These are phyloP conservation scores for Achroia grisella DNA, from an alignment of 1,140 invertebrate species.

Conservation along the genomic window DNA sequence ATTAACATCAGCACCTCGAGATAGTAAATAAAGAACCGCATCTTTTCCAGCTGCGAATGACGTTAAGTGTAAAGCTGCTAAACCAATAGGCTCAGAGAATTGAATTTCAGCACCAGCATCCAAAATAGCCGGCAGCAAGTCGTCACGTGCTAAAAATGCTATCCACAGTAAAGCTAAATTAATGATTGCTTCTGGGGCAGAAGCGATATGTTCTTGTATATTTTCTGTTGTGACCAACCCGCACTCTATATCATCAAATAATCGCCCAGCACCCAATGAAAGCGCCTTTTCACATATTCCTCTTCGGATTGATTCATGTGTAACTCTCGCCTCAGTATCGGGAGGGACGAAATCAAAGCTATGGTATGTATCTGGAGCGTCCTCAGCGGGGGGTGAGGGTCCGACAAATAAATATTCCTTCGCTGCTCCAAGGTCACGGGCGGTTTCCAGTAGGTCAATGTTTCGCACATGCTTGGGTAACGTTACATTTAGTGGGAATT, in stretches of 20 bases:
- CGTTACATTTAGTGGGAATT: conserved; percentile 45
- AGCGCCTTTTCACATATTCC: conserved; percentile 77
- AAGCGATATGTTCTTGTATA: conserved; percentile 57
- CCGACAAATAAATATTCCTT: conserved; percentile 77
- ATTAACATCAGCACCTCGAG: conserved; percentile 72
- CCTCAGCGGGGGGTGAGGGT: conserved; percentile 76
- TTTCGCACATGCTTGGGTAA: conserved; percentile 44
- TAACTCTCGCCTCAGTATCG: conserved; percentile 77
- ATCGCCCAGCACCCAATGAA: conserved; percentile 73
- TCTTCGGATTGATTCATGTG: conserved; percentile 75
- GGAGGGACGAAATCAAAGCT: conserved; percentile 75
- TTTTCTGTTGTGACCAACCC: conserved; percentile 70
- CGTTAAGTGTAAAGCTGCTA: conserved; percentile 75
- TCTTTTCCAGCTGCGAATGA: conserved; percentile 75
- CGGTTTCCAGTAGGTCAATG: conserved; percentile 55
- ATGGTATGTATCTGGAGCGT: conserved; percentile 77
- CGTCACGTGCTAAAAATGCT: conserved; percentile 67
- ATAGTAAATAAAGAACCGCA: conserved; percentile 72
- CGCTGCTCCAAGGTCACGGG: conserved; percentile 41
- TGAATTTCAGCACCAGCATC: conserved; percentile 72
- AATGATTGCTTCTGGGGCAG: conserved; percentile 60
- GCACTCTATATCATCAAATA: conserved; percentile 77
- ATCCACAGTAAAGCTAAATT: conserved; percentile 60
- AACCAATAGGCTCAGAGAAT: conserved; percentile 67
- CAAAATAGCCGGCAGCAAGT: conserved; percentile 67